These are phyloP conservation scores for Psylliodes chrysocephalus DNA, from an alignment of 2,888 invertebrate genomes.

Conservation along the genomic window DNA sequence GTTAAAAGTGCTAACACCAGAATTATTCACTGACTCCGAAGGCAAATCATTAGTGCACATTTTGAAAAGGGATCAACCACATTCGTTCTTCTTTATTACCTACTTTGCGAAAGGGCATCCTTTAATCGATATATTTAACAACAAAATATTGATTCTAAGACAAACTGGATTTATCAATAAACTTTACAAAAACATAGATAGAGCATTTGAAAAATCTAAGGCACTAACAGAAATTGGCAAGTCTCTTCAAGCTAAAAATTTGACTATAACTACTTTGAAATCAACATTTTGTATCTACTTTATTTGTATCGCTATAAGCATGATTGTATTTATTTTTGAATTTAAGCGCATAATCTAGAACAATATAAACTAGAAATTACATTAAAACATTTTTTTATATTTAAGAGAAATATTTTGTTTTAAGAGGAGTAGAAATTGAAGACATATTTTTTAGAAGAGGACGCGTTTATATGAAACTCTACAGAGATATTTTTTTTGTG, in stretches of 20 bases:
- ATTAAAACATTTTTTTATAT: no score
- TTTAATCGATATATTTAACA: background rate
- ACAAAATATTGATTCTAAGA: background rate
- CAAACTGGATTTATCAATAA: background rate
- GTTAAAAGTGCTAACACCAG: background rate
- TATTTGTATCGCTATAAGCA: background rate
- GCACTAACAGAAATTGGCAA: background rate
- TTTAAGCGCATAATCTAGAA: no score
- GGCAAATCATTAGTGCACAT: background rate
- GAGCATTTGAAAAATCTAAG: background rate
- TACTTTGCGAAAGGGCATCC: slow-evolving; percentile 6
- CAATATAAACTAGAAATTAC: no score
- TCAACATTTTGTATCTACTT: slow-evolving; percentile 1
- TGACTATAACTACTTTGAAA: background rate
- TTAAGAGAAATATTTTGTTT: no score
- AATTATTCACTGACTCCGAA: background rate
- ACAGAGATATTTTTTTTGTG: no score
- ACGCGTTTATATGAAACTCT: no score
- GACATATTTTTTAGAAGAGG: no score
- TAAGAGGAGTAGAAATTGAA: no score
- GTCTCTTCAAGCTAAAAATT: background rate
- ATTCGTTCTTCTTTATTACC: background rate
- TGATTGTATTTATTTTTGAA: background rate
- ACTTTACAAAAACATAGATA: background rate
- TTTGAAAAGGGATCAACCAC: background rate